These are phyloP conservation scores for Isotomurus palustris DNA, from an alignment of 2,888 invertebrate species.

Conservation along the genomic window DNA sequence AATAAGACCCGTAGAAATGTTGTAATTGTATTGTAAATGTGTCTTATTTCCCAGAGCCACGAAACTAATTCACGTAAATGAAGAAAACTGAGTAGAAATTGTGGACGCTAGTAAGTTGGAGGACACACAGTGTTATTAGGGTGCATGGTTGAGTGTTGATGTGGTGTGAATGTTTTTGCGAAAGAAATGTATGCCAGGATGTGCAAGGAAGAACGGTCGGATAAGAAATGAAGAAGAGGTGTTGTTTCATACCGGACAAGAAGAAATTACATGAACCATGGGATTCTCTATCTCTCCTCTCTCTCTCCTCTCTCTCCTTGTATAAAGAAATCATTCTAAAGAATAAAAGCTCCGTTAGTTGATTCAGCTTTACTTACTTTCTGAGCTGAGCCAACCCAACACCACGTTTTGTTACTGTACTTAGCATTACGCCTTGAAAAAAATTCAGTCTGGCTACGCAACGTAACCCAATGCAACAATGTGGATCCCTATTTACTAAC, in stretches of 20 bases:
- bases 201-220: background rate
- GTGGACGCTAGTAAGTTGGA: too few species aligned
- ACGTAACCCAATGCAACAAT: too few species aligned
- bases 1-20: background rate
- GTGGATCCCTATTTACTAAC: too few species aligned
- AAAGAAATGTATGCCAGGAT: background rate
- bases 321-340: background rate
- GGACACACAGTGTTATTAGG: too few species aligned
- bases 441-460: background rate
- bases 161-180: background rate
- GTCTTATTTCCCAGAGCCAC: background rate
- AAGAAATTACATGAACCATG: constrained; percentile 8
- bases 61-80: too few species aligned
- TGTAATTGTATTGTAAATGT: background rate
- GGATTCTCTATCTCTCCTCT: background rate
- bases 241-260: constrained; percentile 9
- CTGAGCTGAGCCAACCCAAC: background rate
- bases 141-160: too few species aligned
- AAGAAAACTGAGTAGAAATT: too few species aligned
- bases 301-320: too few species aligned
- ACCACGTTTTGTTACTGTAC: background rate
- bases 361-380: background rate
- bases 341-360: constrained; percentile 1
- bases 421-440: background rate
- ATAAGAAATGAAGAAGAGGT: background rate